Evolutionary conservation across 2,113 vertebrate species (phyloP).

Genomic region (Lontra canadensis): DNA sequence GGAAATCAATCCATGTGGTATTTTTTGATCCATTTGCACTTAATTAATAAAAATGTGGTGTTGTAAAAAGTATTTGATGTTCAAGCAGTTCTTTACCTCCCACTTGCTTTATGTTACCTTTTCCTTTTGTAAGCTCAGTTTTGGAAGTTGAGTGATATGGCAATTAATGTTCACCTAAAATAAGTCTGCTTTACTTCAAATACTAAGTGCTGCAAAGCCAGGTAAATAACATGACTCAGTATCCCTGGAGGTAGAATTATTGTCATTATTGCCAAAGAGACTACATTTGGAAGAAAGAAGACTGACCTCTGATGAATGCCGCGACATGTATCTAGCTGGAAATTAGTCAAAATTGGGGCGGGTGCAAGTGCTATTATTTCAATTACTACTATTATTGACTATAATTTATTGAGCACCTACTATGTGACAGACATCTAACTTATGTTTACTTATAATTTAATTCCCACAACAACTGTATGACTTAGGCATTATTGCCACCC

Average conservation of each 20-base stretch:
- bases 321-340: not conserved
- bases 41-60: slow-evolving; percentile 47
- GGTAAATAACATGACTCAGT: not conserved
- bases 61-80: slow-evolving; percentile 44
- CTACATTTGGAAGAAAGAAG: not conserved
- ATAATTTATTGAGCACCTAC: not conserved
- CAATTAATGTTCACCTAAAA: slow-evolving; percentile 4
- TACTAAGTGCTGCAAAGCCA: not conserved
- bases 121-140: slow-evolving; percentile 27
- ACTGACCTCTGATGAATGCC: not conserved
- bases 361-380: not conserved
- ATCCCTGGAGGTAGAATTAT: not conserved
- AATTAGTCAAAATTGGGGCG: not conserved
- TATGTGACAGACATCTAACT: not conserved
- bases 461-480: not conserved
- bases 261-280: not conserved
- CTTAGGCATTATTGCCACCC: not conserved
- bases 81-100: slow-evolving; percentile 9
- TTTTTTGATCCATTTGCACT: slow-evolving; percentile 51
- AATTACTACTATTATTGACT: not conserved
- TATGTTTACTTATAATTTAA: not conserved
- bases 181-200: slow-evolving; percentile 26
- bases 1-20: not conserved
- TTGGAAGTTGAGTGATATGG: not conserved
- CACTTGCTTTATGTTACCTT: slow-evolving; percentile 15